These are phyloP conservation scores for Acipenser ruthenus DNA, from an alignment of 2,797 vertebrate species.

Conservation along the genomic window DNA sequence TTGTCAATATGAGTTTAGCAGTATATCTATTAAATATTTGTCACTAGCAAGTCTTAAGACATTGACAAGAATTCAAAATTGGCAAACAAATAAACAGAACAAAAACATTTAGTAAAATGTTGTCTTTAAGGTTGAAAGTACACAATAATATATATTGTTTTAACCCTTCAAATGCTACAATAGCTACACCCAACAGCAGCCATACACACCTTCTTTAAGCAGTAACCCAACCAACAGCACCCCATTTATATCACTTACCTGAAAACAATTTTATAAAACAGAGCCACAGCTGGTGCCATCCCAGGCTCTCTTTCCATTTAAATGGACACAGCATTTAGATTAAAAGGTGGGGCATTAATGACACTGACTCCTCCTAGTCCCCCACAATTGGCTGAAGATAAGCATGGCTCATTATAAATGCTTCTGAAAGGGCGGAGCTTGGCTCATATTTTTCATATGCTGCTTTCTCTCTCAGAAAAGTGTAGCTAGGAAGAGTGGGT, in stretches of 20 bases:
- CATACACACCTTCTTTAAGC: constrained; percentile 25
- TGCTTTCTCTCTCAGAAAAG: no score
- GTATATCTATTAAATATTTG: constrained; percentile 63
- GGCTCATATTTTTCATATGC: no score
- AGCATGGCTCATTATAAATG: no score
- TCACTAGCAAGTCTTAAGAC: constrained; percentile 64
- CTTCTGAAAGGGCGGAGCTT: no score
- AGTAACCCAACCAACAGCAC: constrained; percentile 26
- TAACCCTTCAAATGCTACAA: constrained; percentile 64
- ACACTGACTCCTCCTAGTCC: no score
- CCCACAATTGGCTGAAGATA: no score
- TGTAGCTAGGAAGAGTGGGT: no score
- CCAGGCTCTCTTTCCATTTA: no score
- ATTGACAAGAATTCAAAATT: constrained; percentile 26
- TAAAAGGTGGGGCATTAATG: no score
- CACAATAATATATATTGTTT: constrained; percentile 36
- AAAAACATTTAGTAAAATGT: constrained; percentile 57
- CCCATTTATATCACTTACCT: constrained; percentile 36
- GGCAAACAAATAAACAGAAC: constrained; percentile 20
- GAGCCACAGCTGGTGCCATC: no score
- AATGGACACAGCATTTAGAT: no score
- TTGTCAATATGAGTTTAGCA: constrained; percentile 74
- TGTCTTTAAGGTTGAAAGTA: constrained; percentile 55
- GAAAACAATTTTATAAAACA: constrained; percentile 17
- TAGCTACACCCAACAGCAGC: constrained; percentile 31